phyloP scores from a whole-genome alignment of 2,888 invertebrate genomes.

The Meta bourneti region DNA sequence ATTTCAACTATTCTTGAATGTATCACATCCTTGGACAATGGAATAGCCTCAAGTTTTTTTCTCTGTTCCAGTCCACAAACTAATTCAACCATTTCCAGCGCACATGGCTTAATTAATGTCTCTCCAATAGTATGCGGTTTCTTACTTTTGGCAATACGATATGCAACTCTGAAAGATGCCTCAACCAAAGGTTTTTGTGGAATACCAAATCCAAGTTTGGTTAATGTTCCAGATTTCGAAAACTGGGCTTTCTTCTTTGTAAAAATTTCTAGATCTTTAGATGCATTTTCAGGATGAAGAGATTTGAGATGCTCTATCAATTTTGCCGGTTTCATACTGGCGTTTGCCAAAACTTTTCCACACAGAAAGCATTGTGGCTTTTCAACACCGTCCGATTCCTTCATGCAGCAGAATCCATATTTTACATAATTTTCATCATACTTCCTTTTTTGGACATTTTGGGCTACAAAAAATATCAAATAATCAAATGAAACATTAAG shows the following conservation, averaged over 20 bases:
- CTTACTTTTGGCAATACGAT: slow-evolving; percentile 67
- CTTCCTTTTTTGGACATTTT: too few species aligned
- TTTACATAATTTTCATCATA: background rate
- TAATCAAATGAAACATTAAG: too few species aligned
- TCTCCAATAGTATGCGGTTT: slow-evolving; percentile 70
- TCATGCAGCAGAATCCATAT: slow-evolving; percentile 65
- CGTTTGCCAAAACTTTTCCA: slow-evolving; percentile 59
- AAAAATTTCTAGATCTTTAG: background rate
- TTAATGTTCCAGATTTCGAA: too few species aligned
- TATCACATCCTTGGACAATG: slow-evolving; percentile 41
- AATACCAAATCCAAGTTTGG: too few species aligned
- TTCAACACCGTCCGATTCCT: slow-evolving; percentile 57
- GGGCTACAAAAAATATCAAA: too few species aligned
- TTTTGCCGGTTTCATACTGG: slow-evolving; percentile 72
- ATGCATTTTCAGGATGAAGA: slow-evolving; percentile 70
- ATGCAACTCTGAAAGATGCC: slow-evolving; percentile 65
- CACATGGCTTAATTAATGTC: slow-evolving; percentile 70
- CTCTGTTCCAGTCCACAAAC: slow-evolving; percentile 55
- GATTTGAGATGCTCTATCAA: slow-evolving; percentile 63
- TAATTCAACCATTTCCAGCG: slow-evolving; percentile 62
- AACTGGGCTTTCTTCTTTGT: too few species aligned
- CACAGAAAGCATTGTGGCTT: slow-evolving; percentile 64
- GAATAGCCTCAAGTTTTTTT: slow-evolving; percentile 62
- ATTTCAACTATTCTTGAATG: slow-evolving; percentile 51
- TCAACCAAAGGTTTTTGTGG: too few species aligned